These are phyloP conservation scores for Lepus oiostolus DNA, from an alignment of 2,797 vertebrate species.

Conservation along the genomic window DNA sequence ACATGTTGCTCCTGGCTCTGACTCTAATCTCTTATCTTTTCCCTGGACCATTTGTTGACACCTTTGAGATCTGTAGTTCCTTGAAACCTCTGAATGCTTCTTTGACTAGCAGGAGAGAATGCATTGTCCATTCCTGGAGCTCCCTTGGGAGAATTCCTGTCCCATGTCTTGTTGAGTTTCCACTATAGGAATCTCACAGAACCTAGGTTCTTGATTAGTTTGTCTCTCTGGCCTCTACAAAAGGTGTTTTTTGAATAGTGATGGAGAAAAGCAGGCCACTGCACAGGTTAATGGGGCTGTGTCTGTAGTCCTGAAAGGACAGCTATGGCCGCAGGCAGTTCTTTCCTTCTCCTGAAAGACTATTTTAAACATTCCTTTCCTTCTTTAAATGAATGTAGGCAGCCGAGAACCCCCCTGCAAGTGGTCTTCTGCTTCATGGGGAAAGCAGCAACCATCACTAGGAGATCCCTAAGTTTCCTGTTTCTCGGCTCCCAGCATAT, in stretches of 20 bases:
- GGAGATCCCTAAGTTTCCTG: slow-evolving; percentile 49
- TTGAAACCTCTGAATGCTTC: slow-evolving; percentile 10
- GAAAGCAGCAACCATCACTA: slow-evolving; percentile 58
- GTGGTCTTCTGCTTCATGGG: slow-evolving; percentile 49
- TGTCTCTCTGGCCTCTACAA: slow-evolving; percentile 36
- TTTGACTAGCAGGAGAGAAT: not conserved
- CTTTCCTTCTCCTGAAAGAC: not conserved
- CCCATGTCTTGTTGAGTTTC: slow-evolving; percentile 21
- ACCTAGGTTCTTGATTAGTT: slow-evolving; percentile 25
- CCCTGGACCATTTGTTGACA: not conserved
- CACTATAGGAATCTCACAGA: not conserved
- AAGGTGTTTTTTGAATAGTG: not conserved
- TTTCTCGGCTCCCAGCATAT: slow-evolving; percentile 34
- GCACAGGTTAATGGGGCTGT: not conserved
- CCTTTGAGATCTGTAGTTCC: not conserved
- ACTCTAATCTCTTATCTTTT: not conserved
- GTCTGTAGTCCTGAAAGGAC: not conserved
- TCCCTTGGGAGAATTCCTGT: slow-evolving; percentile 4
- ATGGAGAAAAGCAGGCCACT: slow-evolving; percentile 4
- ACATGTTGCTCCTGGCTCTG: not conserved
- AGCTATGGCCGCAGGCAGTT: not conserved
- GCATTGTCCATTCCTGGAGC: not conserved
- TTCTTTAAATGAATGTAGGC: slow-evolving; percentile 33
- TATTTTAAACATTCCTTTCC: slow-evolving; percentile 50
- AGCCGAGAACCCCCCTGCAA: slow-evolving; percentile 15